Evolutionary conservation across 2,797 vertebrate genomes (phyloP).

Genomic region (Geotrypetes seraphini): DNA sequence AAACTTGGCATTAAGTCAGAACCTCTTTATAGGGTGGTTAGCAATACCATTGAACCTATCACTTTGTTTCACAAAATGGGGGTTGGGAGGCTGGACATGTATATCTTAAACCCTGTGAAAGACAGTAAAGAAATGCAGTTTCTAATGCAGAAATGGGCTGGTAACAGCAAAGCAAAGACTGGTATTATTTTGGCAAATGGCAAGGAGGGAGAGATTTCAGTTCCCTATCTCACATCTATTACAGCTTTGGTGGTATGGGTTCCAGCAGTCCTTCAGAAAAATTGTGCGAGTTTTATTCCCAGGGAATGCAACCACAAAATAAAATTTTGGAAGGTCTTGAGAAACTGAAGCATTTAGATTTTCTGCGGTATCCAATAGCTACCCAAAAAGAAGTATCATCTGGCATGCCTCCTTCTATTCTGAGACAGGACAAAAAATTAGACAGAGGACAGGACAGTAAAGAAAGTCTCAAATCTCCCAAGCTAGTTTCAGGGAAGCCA

Average conservation of each 20-base stretch:
- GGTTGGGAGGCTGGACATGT: constrained; percentile 95
- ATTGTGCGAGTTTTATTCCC: constrained; percentile 95
- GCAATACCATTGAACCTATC: constrained; percentile 88
- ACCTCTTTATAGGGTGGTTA: constrained; percentile 83
- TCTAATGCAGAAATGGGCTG: constrained; percentile 97
- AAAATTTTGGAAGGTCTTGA: constrained; percentile 97
- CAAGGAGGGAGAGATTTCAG: constrained; percentile 95
- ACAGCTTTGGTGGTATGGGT: constrained; percentile 96
- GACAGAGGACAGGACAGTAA: constrained; percentile 91
- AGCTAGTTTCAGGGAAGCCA: constrained; percentile 65
- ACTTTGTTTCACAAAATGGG: constrained; percentile 96
- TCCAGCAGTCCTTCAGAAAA: constrained; percentile 86
- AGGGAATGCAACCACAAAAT: constrained; percentile 94
- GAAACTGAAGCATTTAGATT: constrained; percentile 91
- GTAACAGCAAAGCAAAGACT: constrained; percentile 96
- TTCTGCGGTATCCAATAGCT: constrained; percentile 85
- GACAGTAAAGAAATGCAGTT: constrained; percentile 99
- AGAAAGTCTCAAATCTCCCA: constrained; percentile 89
- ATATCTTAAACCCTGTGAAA: constrained; percentile 89
- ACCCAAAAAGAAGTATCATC: constrained; percentile 87
- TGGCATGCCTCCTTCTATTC: constrained; percentile 65
- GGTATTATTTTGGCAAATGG: constrained; percentile 86
- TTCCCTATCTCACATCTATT: constrained; percentile 94
- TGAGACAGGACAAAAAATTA: constrained; percentile 92
- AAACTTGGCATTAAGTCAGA: constrained; percentile 87